phyloP scores from a whole-genome alignment of 2,113 vertebrate species.

The Peromyscus leucopus region DNA sequence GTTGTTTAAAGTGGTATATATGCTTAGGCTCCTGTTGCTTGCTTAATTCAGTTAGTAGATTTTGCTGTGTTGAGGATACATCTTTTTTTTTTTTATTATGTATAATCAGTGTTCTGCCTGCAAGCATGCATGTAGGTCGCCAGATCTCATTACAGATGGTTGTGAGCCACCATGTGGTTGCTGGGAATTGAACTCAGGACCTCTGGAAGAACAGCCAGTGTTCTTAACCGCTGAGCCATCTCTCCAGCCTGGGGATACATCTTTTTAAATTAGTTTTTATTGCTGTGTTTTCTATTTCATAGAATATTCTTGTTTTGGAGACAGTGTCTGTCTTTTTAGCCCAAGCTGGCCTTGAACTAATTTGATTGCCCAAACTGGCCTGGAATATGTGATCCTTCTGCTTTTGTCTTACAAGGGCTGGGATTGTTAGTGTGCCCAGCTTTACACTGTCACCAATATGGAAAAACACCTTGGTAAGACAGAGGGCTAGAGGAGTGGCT shows the following conservation, averaged over 20 bases:
- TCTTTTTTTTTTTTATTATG: too few relatives aligned
- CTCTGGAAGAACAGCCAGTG: too few relatives aligned
- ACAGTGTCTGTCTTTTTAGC: neutral
- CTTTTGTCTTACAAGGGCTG: neutral
- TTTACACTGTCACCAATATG: neutral
- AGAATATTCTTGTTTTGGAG: neutral
- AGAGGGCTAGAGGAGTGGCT: neutral
- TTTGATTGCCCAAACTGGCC: neutral
- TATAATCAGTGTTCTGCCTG: too few relatives aligned
- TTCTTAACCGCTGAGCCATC: too few relatives aligned
- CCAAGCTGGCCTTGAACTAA: neutral
- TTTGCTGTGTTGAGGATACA: neutral
- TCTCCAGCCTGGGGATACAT: too few relatives aligned
- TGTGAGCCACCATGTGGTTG: too few relatives aligned
- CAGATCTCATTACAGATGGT: too few relatives aligned
- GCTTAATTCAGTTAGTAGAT: constrained; percentile 17
- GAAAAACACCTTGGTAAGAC: neutral
- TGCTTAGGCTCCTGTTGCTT: neutral
- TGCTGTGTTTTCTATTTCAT: neutral
- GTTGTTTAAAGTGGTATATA: neutral
- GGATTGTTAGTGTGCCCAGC: neutral
- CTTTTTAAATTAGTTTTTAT: neutral
- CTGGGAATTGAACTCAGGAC: too few relatives aligned
- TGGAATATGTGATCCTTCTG: neutral
- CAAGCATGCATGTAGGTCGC: too few relatives aligned